These are phyloP conservation scores for Apodemia hepburni DNA, from an alignment of 2,888 invertebrate species.

Conservation along the genomic window DNA sequence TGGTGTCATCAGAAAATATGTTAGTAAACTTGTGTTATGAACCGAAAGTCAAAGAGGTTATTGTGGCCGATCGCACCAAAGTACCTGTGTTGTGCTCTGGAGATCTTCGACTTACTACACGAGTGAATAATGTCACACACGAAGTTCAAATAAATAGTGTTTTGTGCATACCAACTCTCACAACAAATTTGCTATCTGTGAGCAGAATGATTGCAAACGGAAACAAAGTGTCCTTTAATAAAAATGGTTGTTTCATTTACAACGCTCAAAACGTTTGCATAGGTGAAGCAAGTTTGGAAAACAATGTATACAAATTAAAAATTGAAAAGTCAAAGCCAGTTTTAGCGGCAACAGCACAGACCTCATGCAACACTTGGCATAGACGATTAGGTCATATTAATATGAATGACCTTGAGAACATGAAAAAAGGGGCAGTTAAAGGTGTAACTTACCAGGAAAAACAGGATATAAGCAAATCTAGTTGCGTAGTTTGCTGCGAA, in stretches of 20 bases:
- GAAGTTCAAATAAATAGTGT: slow-evolving; percentile 26
- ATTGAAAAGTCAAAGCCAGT: background rate
- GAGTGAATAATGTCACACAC: slow-evolving; percentile 9
- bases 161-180: slow-evolving; percentile 32
- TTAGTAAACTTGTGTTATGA: slow-evolving; percentile 26
- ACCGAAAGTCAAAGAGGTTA: slow-evolving; percentile 11
- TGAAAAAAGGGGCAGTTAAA: slow-evolving; percentile 14
- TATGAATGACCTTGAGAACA: slow-evolving; percentile 15
- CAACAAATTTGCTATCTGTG: slow-evolving; percentile 32
- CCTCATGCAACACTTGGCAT: slow-evolving; percentile 14
- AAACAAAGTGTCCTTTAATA: slow-evolving; percentile 25
- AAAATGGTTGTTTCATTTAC: slow-evolving; percentile 22
- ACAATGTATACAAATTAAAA: slow-evolving; percentile 15
- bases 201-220: slow-evolving; percentile 27
- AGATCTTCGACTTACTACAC: slow-evolving; percentile 17
- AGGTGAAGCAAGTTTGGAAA: slow-evolving; percentile 11
- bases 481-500: slow-evolving; percentile 11
- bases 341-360: slow-evolving; percentile 8
- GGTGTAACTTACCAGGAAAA: slow-evolving; percentile 11
- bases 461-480: slow-evolving; percentile 7
- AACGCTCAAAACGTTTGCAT: slow-evolving; percentile 17
- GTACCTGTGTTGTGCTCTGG: slow-evolving; percentile 21
- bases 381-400: slow-evolving; percentile 15
- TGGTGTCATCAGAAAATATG: slow-evolving; percentile 25
- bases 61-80: slow-evolving; percentile 18